Base-by-base conservation (phyloP, 23 tunicate species). In the Botrylloides violaceus region DNA sequence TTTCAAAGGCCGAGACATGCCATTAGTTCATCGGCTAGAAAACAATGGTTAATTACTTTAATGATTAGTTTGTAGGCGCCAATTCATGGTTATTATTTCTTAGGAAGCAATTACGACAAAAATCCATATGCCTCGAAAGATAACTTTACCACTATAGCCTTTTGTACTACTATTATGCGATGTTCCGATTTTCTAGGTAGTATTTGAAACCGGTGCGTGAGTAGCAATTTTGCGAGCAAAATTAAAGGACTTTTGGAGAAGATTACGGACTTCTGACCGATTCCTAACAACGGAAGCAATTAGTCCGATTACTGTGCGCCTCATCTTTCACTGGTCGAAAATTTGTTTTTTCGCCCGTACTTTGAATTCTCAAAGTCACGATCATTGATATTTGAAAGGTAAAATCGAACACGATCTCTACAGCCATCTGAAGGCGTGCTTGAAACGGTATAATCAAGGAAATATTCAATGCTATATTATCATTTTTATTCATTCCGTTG, bases 181-280 rank as follows among this genome's bases (percentile, higher is more conserved):
- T 43, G 53, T 43, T 43, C 53, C 53, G 53, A 43, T 43, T 43
- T 43, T 7, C 53, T 43, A 43, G 53, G 53, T 43, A 43, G 53
- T 15, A 43, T 43, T 43, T 43, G 53, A 43, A 43, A 43, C 53
- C 53, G 53, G 53, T 43, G 53, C 53, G 53, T 15, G 53, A 15
- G 53, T 43, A 43, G 12, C 53, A 43, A 43, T 43, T 43, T 43
- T 43, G 53, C 9, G 15, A 43, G 53, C 9, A 9, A 43, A 43
- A 43, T 43, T 43, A 43, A 43, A 43, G 53, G 53, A 43, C 53
- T 43, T n/a, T n/a, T 15, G 15, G 53, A 43, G 15, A 43, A 43
- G 53, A 43, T 43, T 43, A 43, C 53, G 53, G 53, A 43, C 53
- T 43, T 43, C 53, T 43, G 53, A 43, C 53, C 53, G 15, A 43